These are phyloP conservation scores for Alfaro cultratus DNA, from an alignment of 2,797 vertebrate species.

Conservation along the genomic window DNA sequence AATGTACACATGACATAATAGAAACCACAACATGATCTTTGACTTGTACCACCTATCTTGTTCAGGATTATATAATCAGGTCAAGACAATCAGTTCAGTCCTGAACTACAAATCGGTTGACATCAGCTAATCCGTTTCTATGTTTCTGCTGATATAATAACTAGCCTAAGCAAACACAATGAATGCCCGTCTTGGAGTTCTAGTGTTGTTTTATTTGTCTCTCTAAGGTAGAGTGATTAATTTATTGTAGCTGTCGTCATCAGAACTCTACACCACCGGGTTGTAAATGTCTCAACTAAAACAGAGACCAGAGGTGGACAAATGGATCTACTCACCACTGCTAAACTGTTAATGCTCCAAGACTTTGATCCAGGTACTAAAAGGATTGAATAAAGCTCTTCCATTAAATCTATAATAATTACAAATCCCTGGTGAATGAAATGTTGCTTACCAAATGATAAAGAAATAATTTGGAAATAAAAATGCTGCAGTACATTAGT, in stretches of 20 bases:
- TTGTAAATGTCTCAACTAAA: not conserved
- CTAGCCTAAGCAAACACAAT: not conserved
- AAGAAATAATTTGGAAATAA: not conserved
- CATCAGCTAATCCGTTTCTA: not conserved
- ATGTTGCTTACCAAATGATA: not conserved
- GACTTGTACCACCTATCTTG: not conserved
- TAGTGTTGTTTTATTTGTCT: not conserved
- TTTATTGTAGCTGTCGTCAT: not conserved
- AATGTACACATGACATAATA: not conserved
- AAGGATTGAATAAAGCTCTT: not conserved
- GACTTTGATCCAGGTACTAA: not conserved
- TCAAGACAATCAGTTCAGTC: not conserved
- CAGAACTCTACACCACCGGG: not conserved
- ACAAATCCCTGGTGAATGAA: not conserved
- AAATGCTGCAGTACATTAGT: not conserved
- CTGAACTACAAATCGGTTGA: not conserved
- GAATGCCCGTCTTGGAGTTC: not conserved
- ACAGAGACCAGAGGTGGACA: not conserved
- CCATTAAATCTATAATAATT: not conserved
- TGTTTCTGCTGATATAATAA: not conserved
- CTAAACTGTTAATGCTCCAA: not conserved
- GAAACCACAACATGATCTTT: not conserved
- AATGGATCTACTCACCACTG: not conserved
- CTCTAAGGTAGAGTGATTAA: not conserved
- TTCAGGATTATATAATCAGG: not conserved